Base-by-base conservation (phyloP, 1,140 invertebrate genomes). In the Ditylenchus dipsaci region DNA sequence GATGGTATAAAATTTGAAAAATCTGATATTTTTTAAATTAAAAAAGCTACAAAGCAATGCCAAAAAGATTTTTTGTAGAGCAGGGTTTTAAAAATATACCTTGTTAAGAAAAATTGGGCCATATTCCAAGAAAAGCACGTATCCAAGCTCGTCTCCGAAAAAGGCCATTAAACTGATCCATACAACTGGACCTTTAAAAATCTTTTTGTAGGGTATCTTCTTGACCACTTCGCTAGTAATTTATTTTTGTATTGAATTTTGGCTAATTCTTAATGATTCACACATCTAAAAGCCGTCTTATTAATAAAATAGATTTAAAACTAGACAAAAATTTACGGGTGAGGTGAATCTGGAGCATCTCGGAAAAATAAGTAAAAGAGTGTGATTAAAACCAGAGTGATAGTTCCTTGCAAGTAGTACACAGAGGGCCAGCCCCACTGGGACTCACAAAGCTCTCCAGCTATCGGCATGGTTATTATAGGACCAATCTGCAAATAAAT, bases 91-190 rank as follows among this genome's bases (percentile, higher is more conserved):
- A 30, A 33, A n/a, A n/a, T 21, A 8, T 27, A 61, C 59, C 49
- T 79, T 81, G 38, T 80, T 80, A 29, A 79, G 59, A 71, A 81
- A n/a, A 79, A 68, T 79, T 33, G 77, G 77, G 13, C 77, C 77
- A 47, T 78, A 79, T 29, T 81, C 79, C 49, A 73, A 68, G 47
- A 79, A 79, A 26, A 79, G 71, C 9, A 76, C 58, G 45, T 75
- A 75, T 38, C 63, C 63, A 17, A 75, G 38, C 21, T 19, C 29
- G n/a, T 43, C 59, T 19, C 59, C 45, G 21, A 75, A 65, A 38
- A 27, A 42, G 17, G 64, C 64, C 19, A 76, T 23, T 21, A 77
- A 33, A 63, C 49, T 29, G 23, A 67, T 76, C 65, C 59, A 61
- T 19, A 61, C 59, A n/a, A 43, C 3, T n/a, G n/a, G 19, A 61